These are phyloP conservation scores for Beroe forskalii DNA, from an alignment of 37 sponge, comb jelly and placozoan species.

Conservation along the genomic window DNA sequence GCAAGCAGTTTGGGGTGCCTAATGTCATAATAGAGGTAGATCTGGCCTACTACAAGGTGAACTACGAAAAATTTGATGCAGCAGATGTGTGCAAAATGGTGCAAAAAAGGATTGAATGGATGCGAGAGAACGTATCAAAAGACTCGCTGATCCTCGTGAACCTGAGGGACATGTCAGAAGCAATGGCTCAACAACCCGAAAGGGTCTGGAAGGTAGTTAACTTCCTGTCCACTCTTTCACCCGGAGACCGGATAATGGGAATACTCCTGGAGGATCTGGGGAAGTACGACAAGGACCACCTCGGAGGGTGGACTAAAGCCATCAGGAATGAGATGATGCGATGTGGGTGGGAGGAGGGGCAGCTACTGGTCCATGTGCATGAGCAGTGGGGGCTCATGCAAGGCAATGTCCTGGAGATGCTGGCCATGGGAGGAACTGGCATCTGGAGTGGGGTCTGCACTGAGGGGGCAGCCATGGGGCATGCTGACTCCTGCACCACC, in stretches of 20 bases:
- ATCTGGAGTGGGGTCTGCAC: constrained; percentile 69
- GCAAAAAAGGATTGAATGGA: constrained; percentile 23
- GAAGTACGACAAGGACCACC: constrained; percentile 45
- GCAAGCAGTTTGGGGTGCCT: constrained; percentile 52
- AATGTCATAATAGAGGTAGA: constrained; percentile 68
- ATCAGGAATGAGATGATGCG: constrained; percentile 48
- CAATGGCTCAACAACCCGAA: constrained; percentile 45
- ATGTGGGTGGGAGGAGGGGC: constrained; percentile 65
- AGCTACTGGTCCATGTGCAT: constrained; percentile 69
- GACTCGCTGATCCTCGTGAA: constrained; percentile 65
- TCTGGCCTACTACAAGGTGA: constrained; percentile 28
- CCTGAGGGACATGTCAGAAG: constrained; percentile 62
- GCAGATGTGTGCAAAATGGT: constrained; percentile 42
- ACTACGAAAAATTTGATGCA: constrained; percentile 9
- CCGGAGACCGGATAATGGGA: constrained; percentile 65
- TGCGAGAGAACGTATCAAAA: background rate
- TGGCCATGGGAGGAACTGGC: constrained; percentile 66
- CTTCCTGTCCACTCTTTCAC: constrained; percentile 50
- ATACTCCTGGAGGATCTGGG: constrained; percentile 65
- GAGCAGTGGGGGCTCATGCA: constrained; percentile 66
- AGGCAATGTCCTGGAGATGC: constrained; percentile 57
- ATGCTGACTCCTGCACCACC: too few species aligned
- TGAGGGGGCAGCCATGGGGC: constrained; percentile 69
- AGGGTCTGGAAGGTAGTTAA: constrained; percentile 58
- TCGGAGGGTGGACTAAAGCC: constrained; percentile 47